Percentiles rank a stretch among this genome's conserved stretches.
Evolutionary conservation across 2,888 invertebrate genomes (phyloP).

Genomic region (Branchellion lobata): DNA sequence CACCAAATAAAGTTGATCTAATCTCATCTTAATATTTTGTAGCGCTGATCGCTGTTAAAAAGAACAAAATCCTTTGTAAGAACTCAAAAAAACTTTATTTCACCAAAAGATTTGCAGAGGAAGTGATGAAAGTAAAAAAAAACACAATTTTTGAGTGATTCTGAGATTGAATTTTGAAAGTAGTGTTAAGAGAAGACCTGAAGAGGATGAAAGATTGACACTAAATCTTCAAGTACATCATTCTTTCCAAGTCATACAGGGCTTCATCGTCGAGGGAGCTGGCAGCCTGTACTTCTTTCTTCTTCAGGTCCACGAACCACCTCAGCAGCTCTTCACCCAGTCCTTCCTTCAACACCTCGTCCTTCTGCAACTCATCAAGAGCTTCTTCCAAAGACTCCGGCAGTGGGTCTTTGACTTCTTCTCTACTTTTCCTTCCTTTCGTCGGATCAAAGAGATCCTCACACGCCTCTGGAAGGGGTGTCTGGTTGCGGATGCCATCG

Average conservation of each 20-base stretch:
- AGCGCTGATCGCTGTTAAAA: too few relatives aligned
- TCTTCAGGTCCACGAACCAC: slow-evolving; percentile 41
- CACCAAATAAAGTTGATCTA: too few relatives aligned
- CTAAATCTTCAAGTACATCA: slow-evolving; percentile 16
- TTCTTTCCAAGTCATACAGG: not conserved
- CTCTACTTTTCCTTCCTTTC: not conserved
- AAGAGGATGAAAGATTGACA: too few relatives aligned
- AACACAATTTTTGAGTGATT: too few relatives aligned
- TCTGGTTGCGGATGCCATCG: slow-evolving; percentile 48
- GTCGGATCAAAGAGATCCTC: not conserved
- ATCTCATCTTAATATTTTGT: too few relatives aligned
- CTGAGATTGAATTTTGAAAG: too few relatives aligned
- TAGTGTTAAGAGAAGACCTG: too few relatives aligned
- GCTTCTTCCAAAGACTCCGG: slow-evolving; percentile 45
- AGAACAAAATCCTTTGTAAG: too few relatives aligned
- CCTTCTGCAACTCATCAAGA: slow-evolving; percentile 45
- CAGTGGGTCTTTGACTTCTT: not conserved
- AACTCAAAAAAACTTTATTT: too few relatives aligned
- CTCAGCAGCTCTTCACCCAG: slow-evolving; percentile 47
- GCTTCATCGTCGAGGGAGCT: not conserved
- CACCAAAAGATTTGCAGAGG: too few relatives aligned
- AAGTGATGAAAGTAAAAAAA: too few relatives aligned
- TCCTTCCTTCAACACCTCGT: slow-evolving; percentile 44
- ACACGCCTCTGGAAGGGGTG: not conserved
- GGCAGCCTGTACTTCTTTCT: slow-evolving; percentile 11